Evolutionary conservation across 2,888 invertebrate species (phyloP), one percentile per base, ranked within the genome.

Genomic region (Ametastegia equiseti): DNA sequence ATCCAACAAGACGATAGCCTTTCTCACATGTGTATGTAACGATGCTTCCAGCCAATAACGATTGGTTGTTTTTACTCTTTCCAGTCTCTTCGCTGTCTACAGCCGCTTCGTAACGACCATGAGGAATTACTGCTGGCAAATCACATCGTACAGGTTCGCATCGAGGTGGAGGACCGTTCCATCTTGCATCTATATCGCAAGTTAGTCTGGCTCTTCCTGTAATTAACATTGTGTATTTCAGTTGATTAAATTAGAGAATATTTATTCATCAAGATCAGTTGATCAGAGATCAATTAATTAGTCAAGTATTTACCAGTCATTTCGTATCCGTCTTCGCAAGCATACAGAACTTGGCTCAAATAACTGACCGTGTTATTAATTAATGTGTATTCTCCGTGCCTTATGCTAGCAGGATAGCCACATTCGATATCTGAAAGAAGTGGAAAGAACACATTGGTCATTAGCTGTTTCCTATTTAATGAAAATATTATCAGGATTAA

Each of bases 141-240:
- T 91, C 91, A 81, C 91, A 91, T 1, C 87, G 87, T 33, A 91
- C 89, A 7, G 91, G 92, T 84, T 97, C 97, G 91, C 98, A 98
- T 86, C 96, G 93, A 0, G 98, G 98, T 75, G 98, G 98, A 1
- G 98, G 98, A 65, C 98, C 98, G 88, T 98, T 97, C 98, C 98
- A 98, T 78, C 97, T 94, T 90, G 97, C 97, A 87, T 98, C 98
- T 86, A 97, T 96, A 91, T 98, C 98, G 88, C 98, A 98, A 2
- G 97, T 96, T 15, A 98, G 93, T 84, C 96, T 93, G 0, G 97
- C 95, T 39, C 97, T 94, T 27, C 98, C 94, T 90, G 33, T 7
- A 2, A 71, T 47, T 0, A 27, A 65, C 83, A 77, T 65, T 39
- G n/a, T n/a, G n/a, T 42, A 2, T 42, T 54, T 73, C 13, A 54